Evolutionary conservation across 2,888 invertebrate genomes (phyloP), one percentile per base, ranked within the genome.

Genomic region (Neoaliturus tenellus): DNA sequence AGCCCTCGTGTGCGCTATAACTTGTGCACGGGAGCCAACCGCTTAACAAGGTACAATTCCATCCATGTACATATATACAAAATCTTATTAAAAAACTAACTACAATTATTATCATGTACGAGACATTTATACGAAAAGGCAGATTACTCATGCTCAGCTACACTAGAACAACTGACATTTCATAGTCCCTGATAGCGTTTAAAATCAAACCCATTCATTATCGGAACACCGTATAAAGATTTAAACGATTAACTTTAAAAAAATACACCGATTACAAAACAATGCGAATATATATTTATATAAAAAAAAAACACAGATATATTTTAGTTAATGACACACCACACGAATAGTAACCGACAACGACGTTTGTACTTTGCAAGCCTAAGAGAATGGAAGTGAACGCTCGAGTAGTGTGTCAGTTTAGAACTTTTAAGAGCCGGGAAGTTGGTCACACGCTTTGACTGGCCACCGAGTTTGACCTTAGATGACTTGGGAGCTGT

Each of bases 61-160:
- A 67, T 81, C 62, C 81, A 67, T 81, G 41, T 82, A 71, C 82
- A 82, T 82, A 82, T 82, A 71, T 82, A 82, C 82, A 82, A 62
- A 69, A 71, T 33, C n/a, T 82, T 71, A 51, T 71, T 82, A 48
- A 71, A 82, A 82, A 82, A 44, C 82, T 82, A 82, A 48, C 82
- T 82, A 82, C 31, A 67, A 67, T 78, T 82, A 82, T 82, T 82
- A 82, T 82, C 71, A 44, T 82, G 71, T 71, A 82, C 82, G 69
- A 69, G 44, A 82, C 69, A 78, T 71, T 71, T 58, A 62, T 81
- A 81, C 81, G 67, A 81, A 82, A 81, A 82, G 82, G 82, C 82
- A 82, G 69, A 82, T 82, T 48, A 82, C 67, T 48, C 82, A 82
- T 82, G 82, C 71, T 82, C 81, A 17, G 62, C 82, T 82, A 82